A percentile compares a stretch with the other conserved stretches of the same genome.
Conservation (phyloP, 2,797 vertebrate species). For the Pelodytes ibericus region DNA sequence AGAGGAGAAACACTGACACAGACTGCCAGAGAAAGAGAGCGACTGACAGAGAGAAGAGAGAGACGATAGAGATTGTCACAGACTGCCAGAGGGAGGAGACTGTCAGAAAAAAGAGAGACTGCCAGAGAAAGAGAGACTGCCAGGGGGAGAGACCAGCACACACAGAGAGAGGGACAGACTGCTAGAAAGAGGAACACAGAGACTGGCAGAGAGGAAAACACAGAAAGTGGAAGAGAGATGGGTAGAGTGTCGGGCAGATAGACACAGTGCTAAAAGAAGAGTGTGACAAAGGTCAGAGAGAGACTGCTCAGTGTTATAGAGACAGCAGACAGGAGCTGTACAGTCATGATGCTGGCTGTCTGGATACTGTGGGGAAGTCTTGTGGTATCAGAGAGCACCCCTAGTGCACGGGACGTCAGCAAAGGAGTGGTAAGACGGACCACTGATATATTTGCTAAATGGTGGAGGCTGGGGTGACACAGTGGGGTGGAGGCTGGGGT, state of each 20-base stretch:
- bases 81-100: not conserved
- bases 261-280: not conserved
- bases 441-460: too few relatives aligned
- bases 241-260: not conserved
- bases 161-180: not conserved
- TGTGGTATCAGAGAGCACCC: not conserved
- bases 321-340: too few relatives aligned
- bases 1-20: too few relatives aligned
- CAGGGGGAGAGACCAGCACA: not conserved
- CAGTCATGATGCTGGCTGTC: not conserved
- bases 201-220: too few relatives aligned
- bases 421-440: constrained; percentile 30
- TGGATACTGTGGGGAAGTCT: constrained; percentile 15
- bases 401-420: constrained; percentile 28
- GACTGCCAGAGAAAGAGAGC: too few relatives aligned
- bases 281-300: not conserved
- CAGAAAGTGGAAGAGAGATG: not conserved
- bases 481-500: too few relatives aligned
- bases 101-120: too few relatives aligned
- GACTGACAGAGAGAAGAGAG: too few relatives aligned
- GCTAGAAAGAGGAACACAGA: not conserved
- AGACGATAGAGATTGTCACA: too few relatives aligned
- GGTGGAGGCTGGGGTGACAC: too few relatives aligned
- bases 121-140: not conserved
- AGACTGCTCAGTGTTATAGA: not conserved